phyloP scores from a whole-genome alignment of 2,888 invertebrate genomes.

The Heliconius sara region DNA sequence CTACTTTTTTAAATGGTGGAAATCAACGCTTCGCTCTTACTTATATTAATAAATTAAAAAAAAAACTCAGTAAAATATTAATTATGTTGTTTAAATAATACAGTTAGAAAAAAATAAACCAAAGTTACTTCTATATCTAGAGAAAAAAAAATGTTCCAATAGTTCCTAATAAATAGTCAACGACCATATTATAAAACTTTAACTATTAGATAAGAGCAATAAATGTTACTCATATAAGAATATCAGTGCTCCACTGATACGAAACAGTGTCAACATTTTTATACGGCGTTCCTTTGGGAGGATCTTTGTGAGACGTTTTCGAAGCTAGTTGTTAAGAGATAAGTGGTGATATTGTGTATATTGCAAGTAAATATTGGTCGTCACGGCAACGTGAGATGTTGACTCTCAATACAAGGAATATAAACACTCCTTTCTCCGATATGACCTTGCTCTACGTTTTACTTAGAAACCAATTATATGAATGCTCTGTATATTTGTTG shows the following conservation, averaged over 20 bases:
- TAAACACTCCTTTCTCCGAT: conserved; percentile 71
- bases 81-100: too few species aligned
- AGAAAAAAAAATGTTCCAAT: neutral
- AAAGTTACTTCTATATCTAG: neutral
- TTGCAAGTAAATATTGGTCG: conserved; percentile 78
- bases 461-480: conserved; percentile 39
- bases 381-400: conserved; percentile 80
- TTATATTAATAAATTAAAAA: too few species aligned
- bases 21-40: too few species aligned
- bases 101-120: neutral
- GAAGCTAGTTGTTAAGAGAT: conserved; percentile 75
- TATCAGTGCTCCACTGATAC: conserved; percentile 66
- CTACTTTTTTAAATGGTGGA: too few species aligned
- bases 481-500: conserved; percentile 28
- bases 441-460: conserved; percentile 64
- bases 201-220: conserved; percentile 21
- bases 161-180: neutral
- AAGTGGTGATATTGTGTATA: conserved; percentile 82
- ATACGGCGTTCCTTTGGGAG: conserved; percentile 63
- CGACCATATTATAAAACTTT: neutral
- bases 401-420: conserved; percentile 78
- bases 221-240: conserved; percentile 35
- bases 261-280: conserved; percentile 66
- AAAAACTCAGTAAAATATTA: too few species aligned
- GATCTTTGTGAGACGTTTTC: conserved; percentile 71